Percentiles rank a stretch among this genome's conserved stretches.
Evolutionary conservation across 2,113 vertebrate species (phyloP).

Genomic region (Apeltes quadracus): DNA sequence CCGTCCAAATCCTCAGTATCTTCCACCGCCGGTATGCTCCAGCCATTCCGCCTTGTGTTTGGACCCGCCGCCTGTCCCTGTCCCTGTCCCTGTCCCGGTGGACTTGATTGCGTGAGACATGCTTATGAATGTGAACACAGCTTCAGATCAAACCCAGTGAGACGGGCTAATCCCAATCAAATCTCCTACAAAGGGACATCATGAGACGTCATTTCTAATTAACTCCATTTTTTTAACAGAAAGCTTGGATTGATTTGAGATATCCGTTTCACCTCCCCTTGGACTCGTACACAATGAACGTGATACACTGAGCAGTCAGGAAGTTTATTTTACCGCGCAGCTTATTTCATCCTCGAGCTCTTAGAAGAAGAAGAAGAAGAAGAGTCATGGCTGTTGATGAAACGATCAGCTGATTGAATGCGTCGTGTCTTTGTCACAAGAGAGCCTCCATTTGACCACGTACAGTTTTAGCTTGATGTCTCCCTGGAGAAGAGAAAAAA

Average conservation of each 20-base stretch:
- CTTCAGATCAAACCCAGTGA: neutral
- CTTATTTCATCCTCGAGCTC: slow-evolving; percentile 8
- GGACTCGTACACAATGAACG: neutral
- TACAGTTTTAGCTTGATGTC: slow-evolving; percentile 26
- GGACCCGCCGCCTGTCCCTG: neutral
- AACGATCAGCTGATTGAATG: slow-evolving; percentile 13
- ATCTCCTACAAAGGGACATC: neutral
- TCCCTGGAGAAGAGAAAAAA: neutral
- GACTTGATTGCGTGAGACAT: neutral
- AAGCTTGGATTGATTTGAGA: slow-evolving; percentile 6
- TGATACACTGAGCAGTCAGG: slow-evolving; percentile 9
- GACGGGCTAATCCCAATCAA: neutral
- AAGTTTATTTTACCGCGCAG: slow-evolving; percentile 3
- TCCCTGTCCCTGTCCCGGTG: neutral
- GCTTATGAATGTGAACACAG: neutral
- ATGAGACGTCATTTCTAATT: slow-evolving; percentile 5
- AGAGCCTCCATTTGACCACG: slow-evolving; percentile 22
- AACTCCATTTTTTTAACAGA: neutral
- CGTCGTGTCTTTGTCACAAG: slow-evolving; percentile 38
- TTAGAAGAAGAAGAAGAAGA: slow-evolving; percentile 15
- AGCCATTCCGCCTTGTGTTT: neutral
- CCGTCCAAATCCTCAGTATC: neutral
- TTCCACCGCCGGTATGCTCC: neutral
- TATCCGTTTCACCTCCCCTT: neutral
- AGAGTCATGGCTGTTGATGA: slow-evolving; percentile 26